phyloP scores from a whole-genome alignment of 2,113 vertebrate species.

The Rhinolophus ferrumequinum region DNA sequence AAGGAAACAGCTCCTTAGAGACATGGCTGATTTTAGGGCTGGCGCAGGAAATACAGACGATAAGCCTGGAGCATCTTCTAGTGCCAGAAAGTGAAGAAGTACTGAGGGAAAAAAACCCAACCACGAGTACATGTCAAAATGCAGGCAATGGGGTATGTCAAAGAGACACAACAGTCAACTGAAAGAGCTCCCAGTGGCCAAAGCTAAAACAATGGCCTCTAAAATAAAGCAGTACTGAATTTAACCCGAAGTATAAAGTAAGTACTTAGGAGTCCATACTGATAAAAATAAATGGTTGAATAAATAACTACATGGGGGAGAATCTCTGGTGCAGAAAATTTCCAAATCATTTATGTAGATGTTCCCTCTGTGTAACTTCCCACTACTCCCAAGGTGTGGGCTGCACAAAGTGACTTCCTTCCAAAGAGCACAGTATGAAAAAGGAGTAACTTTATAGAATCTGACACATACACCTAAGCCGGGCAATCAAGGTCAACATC shows the following conservation, averaged over 20 bases:
- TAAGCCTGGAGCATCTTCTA: not conserved
- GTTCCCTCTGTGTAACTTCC: not conserved
- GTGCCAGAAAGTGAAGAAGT: not conserved
- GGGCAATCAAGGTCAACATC: not conserved
- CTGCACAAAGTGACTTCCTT: not conserved
- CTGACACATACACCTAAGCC: not conserved
- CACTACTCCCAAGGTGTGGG: not conserved
- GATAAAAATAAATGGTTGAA: not conserved
- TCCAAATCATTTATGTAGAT: not conserved
- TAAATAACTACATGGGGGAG: not conserved
- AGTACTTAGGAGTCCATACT: not conserved
- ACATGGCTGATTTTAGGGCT: not conserved
- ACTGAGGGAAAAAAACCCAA: fast-evolving
- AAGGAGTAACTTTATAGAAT: not conserved
- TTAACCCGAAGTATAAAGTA: not conserved
- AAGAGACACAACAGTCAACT: not conserved
- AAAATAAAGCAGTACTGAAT: constrained; percentile 18
- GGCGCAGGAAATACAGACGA: not conserved
- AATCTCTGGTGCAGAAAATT: not conserved
- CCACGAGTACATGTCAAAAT: not conserved
- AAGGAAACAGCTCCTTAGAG: not conserved
- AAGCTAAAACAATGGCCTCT: not conserved
- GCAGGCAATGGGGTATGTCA: not conserved
- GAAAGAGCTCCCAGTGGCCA: not conserved
- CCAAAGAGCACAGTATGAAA: not conserved